These are phyloP conservation scores for Propithecus deckenii DNA, from an alignment of 2,797 vertebrate genomes.

Conservation along the genomic window DNA sequence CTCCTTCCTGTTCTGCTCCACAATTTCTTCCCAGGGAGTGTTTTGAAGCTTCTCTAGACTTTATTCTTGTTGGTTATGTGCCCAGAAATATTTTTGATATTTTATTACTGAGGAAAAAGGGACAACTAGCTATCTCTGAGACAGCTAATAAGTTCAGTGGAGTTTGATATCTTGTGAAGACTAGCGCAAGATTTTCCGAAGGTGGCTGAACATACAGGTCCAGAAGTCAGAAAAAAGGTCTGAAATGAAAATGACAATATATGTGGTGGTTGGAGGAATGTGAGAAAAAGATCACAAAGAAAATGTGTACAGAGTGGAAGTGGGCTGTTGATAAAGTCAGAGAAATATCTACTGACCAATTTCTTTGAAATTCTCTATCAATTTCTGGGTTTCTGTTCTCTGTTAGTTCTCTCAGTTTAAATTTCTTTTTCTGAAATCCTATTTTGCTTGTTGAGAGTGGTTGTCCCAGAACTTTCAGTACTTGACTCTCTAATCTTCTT, in stretches of 20 bases:
- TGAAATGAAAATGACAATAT: neutral
- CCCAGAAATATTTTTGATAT: neutral
- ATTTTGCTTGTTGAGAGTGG: neutral
- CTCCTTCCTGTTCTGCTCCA: no score
- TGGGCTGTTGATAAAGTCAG: neutral
- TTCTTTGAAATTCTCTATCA: neutral
- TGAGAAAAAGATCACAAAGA: neutral
- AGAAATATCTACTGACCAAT: neutral
- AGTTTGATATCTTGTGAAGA: neutral
- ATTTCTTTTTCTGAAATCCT: constrained; percentile 8
- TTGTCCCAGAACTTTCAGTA: neutral
- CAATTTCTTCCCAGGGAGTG: no score
- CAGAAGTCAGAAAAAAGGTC: neutral
- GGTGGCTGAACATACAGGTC: neutral
- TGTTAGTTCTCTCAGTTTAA: neutral
- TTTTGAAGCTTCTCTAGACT: neutral
- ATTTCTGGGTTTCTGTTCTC: neutral
- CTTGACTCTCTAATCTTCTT: constrained; percentile 13
- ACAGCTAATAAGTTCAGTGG: neutral
- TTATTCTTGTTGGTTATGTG: neutral
- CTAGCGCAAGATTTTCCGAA: neutral
- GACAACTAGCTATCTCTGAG: neutral
- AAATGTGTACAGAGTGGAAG: neutral
- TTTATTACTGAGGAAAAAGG: neutral
- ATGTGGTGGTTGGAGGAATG: neutral